phyloP scores from a whole-genome alignment of 2,113 vertebrate species.

The Zootoca vivipara region DNA sequence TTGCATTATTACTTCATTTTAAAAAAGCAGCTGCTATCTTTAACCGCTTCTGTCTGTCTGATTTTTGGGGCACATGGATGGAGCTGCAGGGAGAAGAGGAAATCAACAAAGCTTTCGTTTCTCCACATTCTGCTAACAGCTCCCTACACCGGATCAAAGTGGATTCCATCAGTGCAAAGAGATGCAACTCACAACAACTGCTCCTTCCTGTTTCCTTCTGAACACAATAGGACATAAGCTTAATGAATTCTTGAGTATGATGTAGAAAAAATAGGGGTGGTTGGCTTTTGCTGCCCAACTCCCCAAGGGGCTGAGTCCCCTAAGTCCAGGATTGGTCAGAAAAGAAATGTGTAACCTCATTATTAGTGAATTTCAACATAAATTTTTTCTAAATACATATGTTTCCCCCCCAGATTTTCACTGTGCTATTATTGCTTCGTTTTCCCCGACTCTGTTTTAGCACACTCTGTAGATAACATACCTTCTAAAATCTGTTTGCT shows the following conservation, averaged over 20 bases:
- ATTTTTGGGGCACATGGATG: too few relatives aligned
- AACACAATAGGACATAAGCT: not conserved
- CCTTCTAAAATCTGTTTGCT: constrained; percentile 98
- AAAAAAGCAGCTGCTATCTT: too few relatives aligned
- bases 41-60: too few relatives aligned
- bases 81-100: too few relatives aligned
- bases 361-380: not conserved
- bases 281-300: too few relatives aligned
- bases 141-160: not conserved
- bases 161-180: not conserved
- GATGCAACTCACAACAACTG: not conserved
- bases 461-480: constrained; percentile 58
- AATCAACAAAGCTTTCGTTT: too few relatives aligned
- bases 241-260: not conserved
- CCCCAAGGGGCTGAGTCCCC: too few relatives aligned
- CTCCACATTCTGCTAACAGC: not conserved
- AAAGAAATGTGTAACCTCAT: not conserved
- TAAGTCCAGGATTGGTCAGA: too few relatives aligned
- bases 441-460: not conserved
- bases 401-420: not conserved
- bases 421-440: not conserved
- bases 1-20: too few relatives aligned
- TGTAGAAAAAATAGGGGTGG: too few relatives aligned
- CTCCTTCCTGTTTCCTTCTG: not conserved
- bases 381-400: not conserved